Conservation (phyloP, 2,888 invertebrate species). For the Ptilodon capucinus region DNA sequence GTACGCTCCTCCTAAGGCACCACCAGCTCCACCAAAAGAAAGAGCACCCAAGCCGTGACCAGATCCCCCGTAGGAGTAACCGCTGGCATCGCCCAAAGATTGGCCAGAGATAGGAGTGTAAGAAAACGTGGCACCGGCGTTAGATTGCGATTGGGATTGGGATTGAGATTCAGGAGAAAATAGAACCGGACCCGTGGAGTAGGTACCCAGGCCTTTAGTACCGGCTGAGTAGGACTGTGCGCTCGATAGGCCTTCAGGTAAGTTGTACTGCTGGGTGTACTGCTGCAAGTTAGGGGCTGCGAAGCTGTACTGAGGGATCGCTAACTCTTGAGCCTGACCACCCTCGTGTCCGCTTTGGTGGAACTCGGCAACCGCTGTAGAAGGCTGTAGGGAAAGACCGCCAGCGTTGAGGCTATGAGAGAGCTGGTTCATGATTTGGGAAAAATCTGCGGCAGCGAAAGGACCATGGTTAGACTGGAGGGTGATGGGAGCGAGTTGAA, state of each 20-base stretch:
- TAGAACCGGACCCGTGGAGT: constrained; percentile 70
- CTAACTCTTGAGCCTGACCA: constrained; percentile 51
- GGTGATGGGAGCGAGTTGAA: constrained; percentile 67
- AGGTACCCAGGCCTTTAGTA: constrained; percentile 72
- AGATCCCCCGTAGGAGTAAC: constrained; percentile 16
- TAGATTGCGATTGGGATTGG: constrained; percentile 50
- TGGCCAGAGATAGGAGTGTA: constrained; percentile 53
- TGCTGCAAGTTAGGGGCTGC: constrained; percentile 59
- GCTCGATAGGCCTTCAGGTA: constrained; percentile 52
- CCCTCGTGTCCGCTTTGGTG: constrained; percentile 51
- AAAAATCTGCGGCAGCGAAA: constrained; percentile 55
- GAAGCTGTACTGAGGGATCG: constrained; percentile 57
- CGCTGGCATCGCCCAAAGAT: constrained; percentile 26
- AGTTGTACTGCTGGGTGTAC: constrained; percentile 52
- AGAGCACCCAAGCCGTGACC: constrained; percentile 18
- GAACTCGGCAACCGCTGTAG: constrained; percentile 54
- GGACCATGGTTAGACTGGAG: constrained; percentile 57
- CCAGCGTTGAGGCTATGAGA: constrained; percentile 65
- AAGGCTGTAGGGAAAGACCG: constrained; percentile 57
- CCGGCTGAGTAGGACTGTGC: constrained; percentile 67
- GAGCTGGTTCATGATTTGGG: constrained; percentile 71
- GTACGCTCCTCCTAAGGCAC: constrained; percentile 51
- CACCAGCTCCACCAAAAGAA: constrained; percentile 23
- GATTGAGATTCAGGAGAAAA: constrained; percentile 58
- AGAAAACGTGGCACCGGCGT: constrained; percentile 22